Conservation (phyloP, 2,113 vertebrate species). For the Ivindomyrus marchei region DNA sequence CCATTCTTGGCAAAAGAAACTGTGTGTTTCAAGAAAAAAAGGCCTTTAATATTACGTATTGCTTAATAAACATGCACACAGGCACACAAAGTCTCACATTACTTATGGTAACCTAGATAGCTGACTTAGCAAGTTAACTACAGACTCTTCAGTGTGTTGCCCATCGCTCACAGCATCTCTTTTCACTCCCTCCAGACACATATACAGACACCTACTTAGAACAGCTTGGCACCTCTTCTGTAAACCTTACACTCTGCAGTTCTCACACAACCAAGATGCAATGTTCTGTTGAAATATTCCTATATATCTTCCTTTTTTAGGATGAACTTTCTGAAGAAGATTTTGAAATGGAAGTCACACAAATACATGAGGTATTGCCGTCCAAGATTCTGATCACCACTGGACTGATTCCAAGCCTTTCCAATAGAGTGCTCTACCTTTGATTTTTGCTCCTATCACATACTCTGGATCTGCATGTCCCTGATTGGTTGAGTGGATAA, state of each 20-base stretch:
- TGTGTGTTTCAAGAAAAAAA: not conserved
- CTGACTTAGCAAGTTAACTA: constrained; percentile 39
- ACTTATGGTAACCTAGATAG: constrained; percentile 12
- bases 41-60: not conserved
- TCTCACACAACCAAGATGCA: not conserved
- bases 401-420: not conserved
- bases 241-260: not conserved
- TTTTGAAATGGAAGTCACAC: constrained; percentile 52
- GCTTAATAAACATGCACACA: not conserved
- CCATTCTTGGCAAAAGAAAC: not conserved
- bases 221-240: not conserved
- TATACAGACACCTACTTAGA: not conserved
- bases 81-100: not conserved
- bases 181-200: not conserved
- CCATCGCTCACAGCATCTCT: not conserved
- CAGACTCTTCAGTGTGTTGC: constrained; percentile 34
- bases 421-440: not conserved
- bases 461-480: not conserved
- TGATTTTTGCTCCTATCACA: not conserved
- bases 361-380: constrained; percentile 54
- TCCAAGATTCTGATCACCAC: not conserved
- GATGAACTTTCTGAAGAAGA: constrained; percentile 54
- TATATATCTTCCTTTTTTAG: constrained; percentile 32
- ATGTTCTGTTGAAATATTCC: not conserved
- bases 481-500: not conserved